These are phyloP conservation scores for Hymenopus coronatus DNA, from an alignment of 2,888 invertebrate species.

Conservation along the genomic window DNA sequence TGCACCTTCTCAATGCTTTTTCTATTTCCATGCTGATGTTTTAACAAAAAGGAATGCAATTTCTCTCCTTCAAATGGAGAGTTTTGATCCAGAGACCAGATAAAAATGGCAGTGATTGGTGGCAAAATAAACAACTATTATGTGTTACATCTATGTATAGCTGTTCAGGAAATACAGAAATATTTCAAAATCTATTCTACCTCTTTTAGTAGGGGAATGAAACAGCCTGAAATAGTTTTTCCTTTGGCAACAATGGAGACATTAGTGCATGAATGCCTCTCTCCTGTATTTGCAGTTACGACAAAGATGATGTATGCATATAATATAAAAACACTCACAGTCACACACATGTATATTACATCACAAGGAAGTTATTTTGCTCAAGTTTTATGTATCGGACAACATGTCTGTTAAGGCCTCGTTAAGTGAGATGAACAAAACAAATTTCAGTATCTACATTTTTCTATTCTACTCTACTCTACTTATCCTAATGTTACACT, in stretches of 20 bases:
- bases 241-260: slow-evolving; percentile 32
- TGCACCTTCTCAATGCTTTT: background rate
- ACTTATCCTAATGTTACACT: background rate
- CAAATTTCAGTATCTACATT: slow-evolving; percentile 14
- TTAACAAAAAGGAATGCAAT: slow-evolving; percentile 21
- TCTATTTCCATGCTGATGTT: background rate
- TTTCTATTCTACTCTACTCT: background rate
- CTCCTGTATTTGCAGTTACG: slow-evolving; percentile 11
- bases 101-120: slow-evolving; percentile 33
- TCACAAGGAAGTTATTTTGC: slow-evolving; percentile 1
- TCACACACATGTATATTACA: background rate
- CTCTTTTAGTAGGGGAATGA: slow-evolving; percentile 7
- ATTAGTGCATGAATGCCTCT: background rate
- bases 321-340: slow-evolving; percentile 2
- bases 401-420: slow-evolving; percentile 31
- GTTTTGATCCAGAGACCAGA: slow-evolving; percentile 27
- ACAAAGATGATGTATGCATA: background rate
- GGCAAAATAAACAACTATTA: slow-evolving; percentile 26
- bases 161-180: background rate
- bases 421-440: slow-evolving; percentile 24
- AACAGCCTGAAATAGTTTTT: slow-evolving; percentile 23
- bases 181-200: slow-evolving; percentile 4
- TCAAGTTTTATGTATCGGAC: background rate
- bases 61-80: background rate
- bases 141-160: background rate